Conservation (phyloP, 2,113 vertebrate genomes). For the Aptenodytes forsteri region DNA sequence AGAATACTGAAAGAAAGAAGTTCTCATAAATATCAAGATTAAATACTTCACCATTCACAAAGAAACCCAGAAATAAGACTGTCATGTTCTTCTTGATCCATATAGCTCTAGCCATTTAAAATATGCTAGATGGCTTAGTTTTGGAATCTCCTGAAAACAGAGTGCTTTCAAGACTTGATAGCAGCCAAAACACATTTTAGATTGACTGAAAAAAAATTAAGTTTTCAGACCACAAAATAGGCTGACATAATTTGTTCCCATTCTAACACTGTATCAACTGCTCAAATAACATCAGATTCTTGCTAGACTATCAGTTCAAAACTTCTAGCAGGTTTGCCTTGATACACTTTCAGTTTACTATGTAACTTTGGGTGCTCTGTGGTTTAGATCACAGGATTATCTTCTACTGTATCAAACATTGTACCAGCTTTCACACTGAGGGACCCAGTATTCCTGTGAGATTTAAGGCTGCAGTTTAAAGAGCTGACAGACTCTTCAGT, state of each 20-base stretch:
- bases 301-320: not conserved
- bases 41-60: not conserved
- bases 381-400: not conserved
- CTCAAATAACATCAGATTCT: not conserved
- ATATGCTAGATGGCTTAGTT: not conserved
- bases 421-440: not conserved
- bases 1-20: slow-evolving; percentile 85
- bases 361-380: not conserved
- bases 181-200: not conserved
- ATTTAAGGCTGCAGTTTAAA: not conserved
- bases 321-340: not conserved
- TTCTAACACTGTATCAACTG: not conserved
- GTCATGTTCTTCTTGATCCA: not conserved
- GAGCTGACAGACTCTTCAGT: not conserved
- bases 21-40: not conserved
- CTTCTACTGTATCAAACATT: not conserved
- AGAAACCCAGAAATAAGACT: not conserved
- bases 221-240: not conserved
- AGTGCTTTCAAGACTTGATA: not conserved
- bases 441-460: not conserved
- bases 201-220: not conserved
- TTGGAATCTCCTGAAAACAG: not conserved
- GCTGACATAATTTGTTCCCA: not conserved
- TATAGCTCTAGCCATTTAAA: not conserved
- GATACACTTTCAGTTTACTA: not conserved